These are phyloP conservation scores for Loripinus fragilis DNA, from an alignment of 2,888 invertebrate genomes.

Conservation along the genomic window DNA sequence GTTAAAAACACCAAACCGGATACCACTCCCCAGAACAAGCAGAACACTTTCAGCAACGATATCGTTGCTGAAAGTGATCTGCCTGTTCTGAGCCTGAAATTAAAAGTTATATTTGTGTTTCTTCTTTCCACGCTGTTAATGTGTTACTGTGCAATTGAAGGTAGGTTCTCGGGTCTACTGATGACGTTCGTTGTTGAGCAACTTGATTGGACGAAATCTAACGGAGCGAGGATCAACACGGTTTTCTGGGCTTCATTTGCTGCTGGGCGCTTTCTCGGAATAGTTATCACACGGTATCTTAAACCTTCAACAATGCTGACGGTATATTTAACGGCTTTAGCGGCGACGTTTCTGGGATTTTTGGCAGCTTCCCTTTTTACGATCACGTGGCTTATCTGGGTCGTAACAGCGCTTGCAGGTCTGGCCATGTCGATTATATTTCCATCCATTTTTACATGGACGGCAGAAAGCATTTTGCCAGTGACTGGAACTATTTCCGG, in stretches of 20 bases:
- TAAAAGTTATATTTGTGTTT: constrained; percentile 71
- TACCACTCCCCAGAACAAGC: constrained; percentile 1
- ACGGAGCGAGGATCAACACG: constrained; percentile 79
- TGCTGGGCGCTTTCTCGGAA: constrained; percentile 79
- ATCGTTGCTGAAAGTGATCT: constrained; percentile 30
- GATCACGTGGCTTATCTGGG: constrained; percentile 42
- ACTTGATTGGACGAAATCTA: constrained; percentile 74
- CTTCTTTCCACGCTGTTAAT: constrained; percentile 80
- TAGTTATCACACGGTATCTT: constrained; percentile 79
- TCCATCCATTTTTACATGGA: constrained; percentile 53
- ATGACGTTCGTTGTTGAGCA: constrained; percentile 79
- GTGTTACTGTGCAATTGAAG: constrained; percentile 82
- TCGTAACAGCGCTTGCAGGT: constrained; percentile 36
- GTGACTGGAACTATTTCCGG: constrained; percentile 51
- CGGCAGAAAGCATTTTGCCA: constrained; percentile 47
- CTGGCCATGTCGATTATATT: constrained; percentile 52
- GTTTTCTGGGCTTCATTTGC: constrained; percentile 83
- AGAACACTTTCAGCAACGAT: constrained; percentile 27
- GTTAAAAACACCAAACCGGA: background rate
- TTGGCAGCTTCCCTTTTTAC: constrained; percentile 32
- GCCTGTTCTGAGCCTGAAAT: constrained; percentile 30
- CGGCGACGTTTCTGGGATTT: constrained; percentile 27
- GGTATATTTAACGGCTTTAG: constrained; percentile 34
- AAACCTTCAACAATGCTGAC: constrained; percentile 79
- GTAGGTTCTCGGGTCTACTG: constrained; percentile 81